Evolutionary conservation across 92 coral and sea anemone species (phyloP).

Genomic region (Epizoanthus fatuus): DNA sequence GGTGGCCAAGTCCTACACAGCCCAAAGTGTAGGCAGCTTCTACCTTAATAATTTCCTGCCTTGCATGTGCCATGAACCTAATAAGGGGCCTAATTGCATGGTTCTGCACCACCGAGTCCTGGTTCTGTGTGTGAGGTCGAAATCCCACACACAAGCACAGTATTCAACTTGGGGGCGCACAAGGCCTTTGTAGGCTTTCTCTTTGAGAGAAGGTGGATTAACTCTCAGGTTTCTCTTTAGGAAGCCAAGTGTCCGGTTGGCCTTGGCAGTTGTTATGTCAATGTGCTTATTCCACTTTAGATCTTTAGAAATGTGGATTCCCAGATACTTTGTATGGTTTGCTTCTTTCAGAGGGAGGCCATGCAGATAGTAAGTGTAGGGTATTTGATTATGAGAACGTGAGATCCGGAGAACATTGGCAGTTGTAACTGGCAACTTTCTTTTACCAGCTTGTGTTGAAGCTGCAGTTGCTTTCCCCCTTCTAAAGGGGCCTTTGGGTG

Average conservation of each 20-base stretch:
- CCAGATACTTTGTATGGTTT: slow-evolving; percentile 52
- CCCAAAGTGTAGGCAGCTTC: slow-evolving; percentile 96
- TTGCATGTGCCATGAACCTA: slow-evolving; percentile 86
- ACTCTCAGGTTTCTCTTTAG: neutral
- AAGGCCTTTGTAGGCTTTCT: slow-evolving; percentile 8
- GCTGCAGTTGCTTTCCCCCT: no score
- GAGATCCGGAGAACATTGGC: slow-evolving; percentile 28
- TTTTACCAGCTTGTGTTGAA: no score
- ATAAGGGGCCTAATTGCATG: slow-evolving; percentile 88
- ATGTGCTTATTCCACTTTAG: slow-evolving; percentile 43
- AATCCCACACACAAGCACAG: slow-evolving; percentile 71
- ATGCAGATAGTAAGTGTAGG: slow-evolving; percentile 9
- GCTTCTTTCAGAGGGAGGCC: slow-evolving; percentile 22
- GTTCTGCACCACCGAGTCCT: slow-evolving; percentile 76
- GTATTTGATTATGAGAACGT: neutral
- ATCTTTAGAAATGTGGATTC: slow-evolving; percentile 50
- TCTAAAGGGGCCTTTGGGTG: no score
- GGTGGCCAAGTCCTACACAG: slow-evolving; percentile 94
- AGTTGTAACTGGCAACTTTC: no score
- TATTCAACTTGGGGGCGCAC: slow-evolving; percentile 1
- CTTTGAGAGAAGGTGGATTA: neutral
- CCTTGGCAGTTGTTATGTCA: neutral
- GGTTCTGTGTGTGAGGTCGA: slow-evolving; percentile 89
- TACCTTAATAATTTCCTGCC: slow-evolving; percentile 87
- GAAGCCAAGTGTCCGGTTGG: slow-evolving; percentile 14